phyloP scores from a whole-genome alignment of 2,888 invertebrate species.

The Thereva nobilitata region DNA sequence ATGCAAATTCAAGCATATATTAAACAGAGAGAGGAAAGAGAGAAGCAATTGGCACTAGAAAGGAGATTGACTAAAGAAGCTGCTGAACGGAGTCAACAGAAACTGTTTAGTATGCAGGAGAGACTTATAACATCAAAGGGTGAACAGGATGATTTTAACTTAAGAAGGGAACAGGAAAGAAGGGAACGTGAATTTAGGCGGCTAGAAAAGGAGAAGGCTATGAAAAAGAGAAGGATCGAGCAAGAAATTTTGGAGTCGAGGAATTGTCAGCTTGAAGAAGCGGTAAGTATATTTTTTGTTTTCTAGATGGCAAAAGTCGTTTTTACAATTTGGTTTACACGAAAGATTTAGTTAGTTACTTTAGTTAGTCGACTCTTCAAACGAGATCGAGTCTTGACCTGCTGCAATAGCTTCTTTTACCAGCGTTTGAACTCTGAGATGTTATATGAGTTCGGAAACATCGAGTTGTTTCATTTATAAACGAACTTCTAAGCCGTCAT shows the following conservation, averaged over 20 bases:
- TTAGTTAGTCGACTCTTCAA: no score
- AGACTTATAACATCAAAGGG: slow-evolving; percentile 51
- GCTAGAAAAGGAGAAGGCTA: slow-evolving; percentile 52
- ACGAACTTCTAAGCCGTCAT: no score
- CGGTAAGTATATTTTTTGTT: slow-evolving; percentile 39
- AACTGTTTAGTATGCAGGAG: slow-evolving; percentile 51
- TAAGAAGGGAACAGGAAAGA: slow-evolving; percentile 54
- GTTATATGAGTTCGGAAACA: no score
- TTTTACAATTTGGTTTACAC: no score
- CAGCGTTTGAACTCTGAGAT: no score
- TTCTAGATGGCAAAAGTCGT: background rate
- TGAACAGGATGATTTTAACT: slow-evolving; percentile 52
- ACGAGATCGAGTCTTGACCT: no score
- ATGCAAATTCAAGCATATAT: slow-evolving; percentile 55
- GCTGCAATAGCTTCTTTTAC: no score
- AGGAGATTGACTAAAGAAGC: slow-evolving; percentile 52
- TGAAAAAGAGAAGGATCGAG: slow-evolving; percentile 51
- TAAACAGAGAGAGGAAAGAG: slow-evolving; percentile 53
- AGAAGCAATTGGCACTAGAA: slow-evolving; percentile 51
- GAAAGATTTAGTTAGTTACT: no score
- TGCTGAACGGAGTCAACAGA: slow-evolving; percentile 54
- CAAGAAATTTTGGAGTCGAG: slow-evolving; percentile 52
- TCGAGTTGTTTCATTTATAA: no score
- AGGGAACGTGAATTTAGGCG: slow-evolving; percentile 56
- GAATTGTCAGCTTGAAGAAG: slow-evolving; percentile 51